phyloP scores from a whole-genome alignment of 30 jellyfish, hydroid and myxozoan species.

The Chrysaora quinquecirrha region DNA sequence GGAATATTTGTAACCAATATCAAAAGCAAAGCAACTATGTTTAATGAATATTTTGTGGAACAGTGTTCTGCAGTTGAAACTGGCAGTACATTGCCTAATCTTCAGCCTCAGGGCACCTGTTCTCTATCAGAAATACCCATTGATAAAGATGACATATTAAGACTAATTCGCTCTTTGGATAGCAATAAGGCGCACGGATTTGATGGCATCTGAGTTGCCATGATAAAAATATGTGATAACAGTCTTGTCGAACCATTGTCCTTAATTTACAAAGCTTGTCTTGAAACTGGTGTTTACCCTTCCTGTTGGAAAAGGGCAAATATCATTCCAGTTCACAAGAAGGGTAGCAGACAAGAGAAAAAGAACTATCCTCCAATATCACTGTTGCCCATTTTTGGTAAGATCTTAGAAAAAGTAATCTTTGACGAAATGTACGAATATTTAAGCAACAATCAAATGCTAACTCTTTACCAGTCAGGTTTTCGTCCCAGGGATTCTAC shows the following conservation, averaged over 20 bases:
- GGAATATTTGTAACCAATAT: conserved; percentile 5
- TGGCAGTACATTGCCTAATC: conserved; percentile 7
- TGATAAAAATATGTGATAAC: conserved; percentile 31
- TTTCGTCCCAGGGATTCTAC: too few relatives aligned
- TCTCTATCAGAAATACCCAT: background rate
- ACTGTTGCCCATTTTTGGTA: too few relatives aligned
- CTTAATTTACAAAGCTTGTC: conserved; percentile 14
- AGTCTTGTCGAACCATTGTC: conserved; percentile 40
- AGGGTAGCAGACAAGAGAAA: too few relatives aligned
- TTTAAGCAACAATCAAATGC: conserved; percentile 25
- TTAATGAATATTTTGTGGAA: background rate
- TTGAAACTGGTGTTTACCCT: conserved; percentile 13
- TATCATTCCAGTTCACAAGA: conserved; percentile 61
- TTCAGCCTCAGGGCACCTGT: background rate
- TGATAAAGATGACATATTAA: background rate
- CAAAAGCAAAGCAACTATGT: background rate
- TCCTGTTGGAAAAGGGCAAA: conserved; percentile 25
- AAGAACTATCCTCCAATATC: conserved; percentile 55
- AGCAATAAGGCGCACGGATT: conserved; percentile 27
- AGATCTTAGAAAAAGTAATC: conserved; percentile 54
- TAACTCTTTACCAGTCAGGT: too few relatives aligned
- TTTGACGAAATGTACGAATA: conserved; percentile 23
- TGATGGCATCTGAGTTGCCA: conserved; percentile 2
- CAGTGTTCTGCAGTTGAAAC: conserved; percentile 14
- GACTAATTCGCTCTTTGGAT: conserved; percentile 1